phyloP scores from a whole-genome alignment of 2,888 invertebrate genomes.

The Parthenolecanium corni region DNA sequence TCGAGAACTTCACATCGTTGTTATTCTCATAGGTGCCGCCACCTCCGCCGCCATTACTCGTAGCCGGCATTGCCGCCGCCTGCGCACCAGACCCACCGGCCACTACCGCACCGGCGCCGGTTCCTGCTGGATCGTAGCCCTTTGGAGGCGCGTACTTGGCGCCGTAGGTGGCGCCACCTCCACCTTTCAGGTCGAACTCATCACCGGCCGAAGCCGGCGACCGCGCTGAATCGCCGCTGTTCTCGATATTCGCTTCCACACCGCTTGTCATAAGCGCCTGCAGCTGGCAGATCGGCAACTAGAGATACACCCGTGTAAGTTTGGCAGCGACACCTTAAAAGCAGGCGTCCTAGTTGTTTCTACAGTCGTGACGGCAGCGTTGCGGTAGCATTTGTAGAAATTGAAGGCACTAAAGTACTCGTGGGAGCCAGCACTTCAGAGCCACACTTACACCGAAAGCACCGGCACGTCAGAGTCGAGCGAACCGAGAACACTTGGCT shows the following conservation, averaged over 20 bases:
- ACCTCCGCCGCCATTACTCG: neutral
- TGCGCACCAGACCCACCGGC: neutral
- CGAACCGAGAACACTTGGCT: too few species aligned
- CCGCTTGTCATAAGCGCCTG: neutral
- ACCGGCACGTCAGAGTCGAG: too few species aligned
- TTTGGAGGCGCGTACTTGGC: slow-evolving; percentile 14
- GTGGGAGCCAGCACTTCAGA: too few species aligned
- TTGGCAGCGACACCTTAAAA: neutral
- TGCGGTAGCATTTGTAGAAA: too few species aligned
- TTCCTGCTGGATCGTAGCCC: neutral
- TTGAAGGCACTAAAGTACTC: too few species aligned
- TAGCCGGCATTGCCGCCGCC: neutral
- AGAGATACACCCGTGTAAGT: neutral
- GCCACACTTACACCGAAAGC: too few species aligned
- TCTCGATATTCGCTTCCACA: neutral
- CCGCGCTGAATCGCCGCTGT: slow-evolving; percentile 2
- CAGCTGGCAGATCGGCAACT: neutral
- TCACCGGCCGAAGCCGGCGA: slow-evolving; percentile 6
- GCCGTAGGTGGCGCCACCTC: neutral
- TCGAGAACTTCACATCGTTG: slow-evolving; percentile 7
- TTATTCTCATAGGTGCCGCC: slow-evolving; percentile 4
- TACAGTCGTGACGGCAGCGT: too few species aligned
- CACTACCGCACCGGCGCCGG: neutral
- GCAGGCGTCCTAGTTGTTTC: neutral
- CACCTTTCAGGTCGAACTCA: neutral